Percentiles rank a stretch among this genome's conserved stretches.
phyloP scores from a whole-genome alignment of 2,113 vertebrate genomes.

The Clarias magur region DNA sequence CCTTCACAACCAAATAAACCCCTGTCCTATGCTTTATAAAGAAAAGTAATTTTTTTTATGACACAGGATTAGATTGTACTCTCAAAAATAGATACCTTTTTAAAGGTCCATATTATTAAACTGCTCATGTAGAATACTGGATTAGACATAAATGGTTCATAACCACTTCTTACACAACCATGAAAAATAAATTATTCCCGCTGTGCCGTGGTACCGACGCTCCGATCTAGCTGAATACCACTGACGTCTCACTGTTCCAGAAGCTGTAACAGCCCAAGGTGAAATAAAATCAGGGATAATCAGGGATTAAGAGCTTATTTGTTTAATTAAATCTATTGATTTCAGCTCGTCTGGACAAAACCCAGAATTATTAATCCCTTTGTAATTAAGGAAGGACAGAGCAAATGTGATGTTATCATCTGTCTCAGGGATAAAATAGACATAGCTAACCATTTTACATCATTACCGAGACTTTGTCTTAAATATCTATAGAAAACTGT shows the following conservation, averaged over 20 bases:
- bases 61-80: neutral
- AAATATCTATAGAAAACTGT: neutral
- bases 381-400: neutral
- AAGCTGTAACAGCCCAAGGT: constrained; percentile 8
- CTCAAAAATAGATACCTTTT: neutral
- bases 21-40: neutral
- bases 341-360: neutral
- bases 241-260: neutral
- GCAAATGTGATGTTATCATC: constrained; percentile 14
- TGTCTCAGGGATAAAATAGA: constrained; percentile 7
- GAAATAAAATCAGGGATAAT: constrained; percentile 24
- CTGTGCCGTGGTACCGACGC: neutral
- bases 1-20: neutral
- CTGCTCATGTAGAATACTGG: neutral
- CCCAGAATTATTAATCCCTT: neutral
- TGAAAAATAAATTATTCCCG: neutral
- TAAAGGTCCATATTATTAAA: neutral
- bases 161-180: neutral
- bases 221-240: neutral
- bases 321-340: constrained; percentile 25
- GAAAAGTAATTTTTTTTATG: neutral
- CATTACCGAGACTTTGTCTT: neutral
- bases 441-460: neutral
- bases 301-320: constrained; percentile 3
- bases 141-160: neutral